These are phyloP conservation scores for Silurus glanis DNA, from an alignment of 2,113 vertebrate species.

Conservation along the genomic window DNA sequence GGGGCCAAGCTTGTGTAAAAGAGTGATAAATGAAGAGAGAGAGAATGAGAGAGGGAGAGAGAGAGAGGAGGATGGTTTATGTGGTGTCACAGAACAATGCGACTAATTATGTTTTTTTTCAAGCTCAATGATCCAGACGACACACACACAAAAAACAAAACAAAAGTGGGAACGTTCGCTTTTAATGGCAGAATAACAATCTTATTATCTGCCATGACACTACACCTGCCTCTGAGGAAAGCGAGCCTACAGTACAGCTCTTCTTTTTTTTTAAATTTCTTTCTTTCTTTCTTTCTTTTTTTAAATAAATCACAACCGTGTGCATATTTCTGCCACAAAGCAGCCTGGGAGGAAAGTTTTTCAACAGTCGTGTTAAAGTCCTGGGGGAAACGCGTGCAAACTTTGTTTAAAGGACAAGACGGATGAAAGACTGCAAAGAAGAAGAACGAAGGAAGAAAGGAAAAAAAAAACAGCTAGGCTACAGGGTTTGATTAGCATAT, in stretches of 20 bases:
- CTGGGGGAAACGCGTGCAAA: slow-evolving; percentile 2
- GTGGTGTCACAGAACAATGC: slow-evolving; percentile 39
- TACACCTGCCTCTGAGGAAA: slow-evolving; percentile 46
- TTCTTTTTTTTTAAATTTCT: slow-evolving; percentile 12
- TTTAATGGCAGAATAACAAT: slow-evolving; percentile 46
- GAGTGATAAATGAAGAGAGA: slow-evolving; percentile 1
- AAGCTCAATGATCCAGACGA: slow-evolving; percentile 36
- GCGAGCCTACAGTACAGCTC: slow-evolving; percentile 18
- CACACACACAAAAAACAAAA: background rate
- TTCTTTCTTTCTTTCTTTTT: background rate
- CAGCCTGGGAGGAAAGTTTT: background rate
- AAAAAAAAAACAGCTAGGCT: background rate
- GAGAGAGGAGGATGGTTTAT: slow-evolving; percentile 22
- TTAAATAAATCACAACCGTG: slow-evolving; percentile 43
- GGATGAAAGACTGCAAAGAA: slow-evolving; percentile 6
- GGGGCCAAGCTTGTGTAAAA: background rate
- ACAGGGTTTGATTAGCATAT: slow-evolving; percentile 10
- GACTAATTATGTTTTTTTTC: slow-evolving; percentile 54
- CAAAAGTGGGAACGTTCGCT: slow-evolving; percentile 17
- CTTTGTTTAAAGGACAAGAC: slow-evolving; percentile 39
- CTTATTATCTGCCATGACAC: slow-evolving; percentile 52
- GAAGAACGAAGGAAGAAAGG: no score
- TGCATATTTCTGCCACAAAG: slow-evolving; percentile 26
- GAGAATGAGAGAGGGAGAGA: background rate
- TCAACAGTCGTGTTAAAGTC: slow-evolving; percentile 21